Evolutionary conservation across 2,113 vertebrate genomes (phyloP).

Genomic region (Oreochromis niloticus): DNA sequence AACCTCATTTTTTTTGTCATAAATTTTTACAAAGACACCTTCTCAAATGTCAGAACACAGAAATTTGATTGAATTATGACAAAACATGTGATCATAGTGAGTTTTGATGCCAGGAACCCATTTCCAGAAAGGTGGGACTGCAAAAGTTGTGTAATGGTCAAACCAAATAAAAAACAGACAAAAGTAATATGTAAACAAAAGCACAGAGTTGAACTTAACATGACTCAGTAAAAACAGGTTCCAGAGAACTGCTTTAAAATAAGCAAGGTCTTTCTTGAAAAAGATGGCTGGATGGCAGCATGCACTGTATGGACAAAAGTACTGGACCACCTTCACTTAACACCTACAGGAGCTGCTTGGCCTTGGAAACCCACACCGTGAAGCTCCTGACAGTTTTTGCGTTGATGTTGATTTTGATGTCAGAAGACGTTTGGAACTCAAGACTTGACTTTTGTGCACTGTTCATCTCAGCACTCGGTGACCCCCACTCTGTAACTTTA

Average conservation of each 20-base stretch:
- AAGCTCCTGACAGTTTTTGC: background rate
- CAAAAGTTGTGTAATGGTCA: background rate
- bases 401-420: background rate
- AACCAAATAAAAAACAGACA: background rate
- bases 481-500: background rate
- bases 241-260: background rate
- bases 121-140: background rate
- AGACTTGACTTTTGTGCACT: background rate
- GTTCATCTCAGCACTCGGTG: background rate
- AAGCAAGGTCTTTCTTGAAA: background rate
- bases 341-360: background rate
- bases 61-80: background rate
- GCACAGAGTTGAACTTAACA: background rate
- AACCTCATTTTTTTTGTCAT: fast-evolving
- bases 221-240: background rate
- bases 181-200: background rate
- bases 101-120: background rate
- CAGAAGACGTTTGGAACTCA: background rate
- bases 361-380: background rate
- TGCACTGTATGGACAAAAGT: background rate
- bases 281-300: background rate
- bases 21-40: background rate
- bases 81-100: background rate
- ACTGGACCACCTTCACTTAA: background rate
- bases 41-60: background rate